Evolutionary conservation across 2,888 invertebrate species (phyloP).

Genomic region (Mythimna loreyi): DNA sequence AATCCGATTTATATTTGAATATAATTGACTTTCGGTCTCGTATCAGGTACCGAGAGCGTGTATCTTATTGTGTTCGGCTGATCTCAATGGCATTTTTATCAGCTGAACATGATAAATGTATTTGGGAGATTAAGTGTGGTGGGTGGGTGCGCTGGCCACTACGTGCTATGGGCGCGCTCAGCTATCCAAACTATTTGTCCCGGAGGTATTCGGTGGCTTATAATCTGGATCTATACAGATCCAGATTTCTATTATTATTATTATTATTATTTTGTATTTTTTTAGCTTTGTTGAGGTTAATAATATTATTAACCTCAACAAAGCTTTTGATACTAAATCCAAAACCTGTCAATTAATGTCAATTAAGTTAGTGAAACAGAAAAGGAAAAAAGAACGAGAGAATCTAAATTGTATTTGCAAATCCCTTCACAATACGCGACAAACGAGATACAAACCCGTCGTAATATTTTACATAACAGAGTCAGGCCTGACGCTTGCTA

Average conservation of each 20-base stretch:
- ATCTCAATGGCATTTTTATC: conserved; percentile 90
- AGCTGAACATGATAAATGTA: conserved; percentile 89
- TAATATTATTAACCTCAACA: conserved; percentile 12
- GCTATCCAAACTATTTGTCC: conserved; percentile 71
- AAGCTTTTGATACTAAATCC: conserved; percentile 27
- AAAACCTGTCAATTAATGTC: conserved; percentile 32
- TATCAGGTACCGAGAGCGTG: conserved; percentile 86
- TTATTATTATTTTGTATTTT: no score
- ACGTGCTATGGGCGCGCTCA: conserved; percentile 63
- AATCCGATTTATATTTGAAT: conserved; percentile 91
- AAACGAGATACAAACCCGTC: conserved; percentile 69
- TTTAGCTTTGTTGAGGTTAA: no score
- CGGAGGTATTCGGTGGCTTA: conserved; percentile 59
- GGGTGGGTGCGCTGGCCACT: conserved; percentile 74
- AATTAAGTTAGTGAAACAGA: conserved; percentile 13
- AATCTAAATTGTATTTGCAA: conserved; percentile 36
- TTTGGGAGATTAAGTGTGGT: conserved; percentile 87
- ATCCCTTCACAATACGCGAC: conserved; percentile 65
- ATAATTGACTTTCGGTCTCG: conserved; percentile 89
- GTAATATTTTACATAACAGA: conserved; percentile 77
- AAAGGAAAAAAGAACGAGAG: conserved; percentile 21
- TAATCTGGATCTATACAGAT: conserved; percentile 41
- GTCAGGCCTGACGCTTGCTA: conserved; percentile 66
- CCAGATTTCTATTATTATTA: no score
- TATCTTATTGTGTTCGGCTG: conserved; percentile 86